Conservation (phyloP, 2,113 vertebrate genomes). For the Brachypodius melanocephalos region DNA sequence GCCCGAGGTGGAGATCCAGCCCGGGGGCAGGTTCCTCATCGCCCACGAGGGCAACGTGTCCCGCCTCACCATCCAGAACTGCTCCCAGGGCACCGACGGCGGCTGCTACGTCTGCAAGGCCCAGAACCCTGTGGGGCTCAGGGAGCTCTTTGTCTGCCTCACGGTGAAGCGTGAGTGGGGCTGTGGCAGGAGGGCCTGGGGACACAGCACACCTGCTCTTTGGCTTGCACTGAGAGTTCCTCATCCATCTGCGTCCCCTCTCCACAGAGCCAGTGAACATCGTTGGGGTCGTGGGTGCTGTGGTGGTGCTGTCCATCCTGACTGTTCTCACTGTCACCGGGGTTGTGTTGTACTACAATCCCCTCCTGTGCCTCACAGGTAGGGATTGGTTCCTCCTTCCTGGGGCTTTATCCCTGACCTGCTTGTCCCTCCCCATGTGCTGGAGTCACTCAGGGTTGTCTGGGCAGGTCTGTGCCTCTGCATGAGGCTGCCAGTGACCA, state of each 20-base stretch:
- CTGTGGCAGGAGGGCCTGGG: neutral
- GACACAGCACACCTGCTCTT: neutral
- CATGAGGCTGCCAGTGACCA: rapidly evolving
- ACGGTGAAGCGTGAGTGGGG: constrained; percentile 82
- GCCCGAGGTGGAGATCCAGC: constrained; percentile 45
- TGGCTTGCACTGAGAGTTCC: neutral
- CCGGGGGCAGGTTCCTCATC: constrained; percentile 74
- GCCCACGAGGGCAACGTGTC: constrained; percentile 53
- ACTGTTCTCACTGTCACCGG: constrained; percentile 44
- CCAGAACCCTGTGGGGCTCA: constrained; percentile 78
- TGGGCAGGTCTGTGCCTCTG: neutral
- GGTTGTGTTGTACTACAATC: constrained; percentile 68
- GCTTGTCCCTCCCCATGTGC: neutral
- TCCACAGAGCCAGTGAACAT: constrained; percentile 70
- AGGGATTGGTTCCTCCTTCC: neutral
- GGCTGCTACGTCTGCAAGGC: constrained; percentile 87
- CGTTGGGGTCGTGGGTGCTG: constrained; percentile 54
- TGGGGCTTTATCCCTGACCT: too few species aligned
- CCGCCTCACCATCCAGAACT: constrained; percentile 82
- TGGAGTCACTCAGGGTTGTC: neutral
- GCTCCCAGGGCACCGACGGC: constrained; percentile 75
- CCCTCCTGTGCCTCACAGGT: constrained; percentile 74
- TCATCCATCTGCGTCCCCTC: neutral
- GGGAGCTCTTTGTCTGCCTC: constrained; percentile 82
- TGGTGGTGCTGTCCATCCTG: constrained; percentile 70